Conservation (phyloP, 2,888 invertebrate genomes). For the Oasisia sp. region DNA sequence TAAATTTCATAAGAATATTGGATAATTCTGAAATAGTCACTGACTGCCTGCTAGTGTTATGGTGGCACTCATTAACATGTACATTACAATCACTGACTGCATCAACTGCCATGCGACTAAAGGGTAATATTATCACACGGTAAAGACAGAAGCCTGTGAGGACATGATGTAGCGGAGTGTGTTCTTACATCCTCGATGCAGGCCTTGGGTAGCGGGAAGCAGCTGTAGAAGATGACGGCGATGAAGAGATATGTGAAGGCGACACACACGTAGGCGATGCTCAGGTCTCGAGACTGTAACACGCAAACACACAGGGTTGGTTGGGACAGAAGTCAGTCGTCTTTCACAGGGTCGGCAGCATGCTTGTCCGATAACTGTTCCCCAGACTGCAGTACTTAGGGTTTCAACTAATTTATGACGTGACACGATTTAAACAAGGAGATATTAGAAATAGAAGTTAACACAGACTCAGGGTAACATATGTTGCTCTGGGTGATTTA, state of each 20-base stretch:
- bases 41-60: too few relatives aligned
- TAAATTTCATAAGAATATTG: too few relatives aligned
- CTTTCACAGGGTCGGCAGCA: not conserved
- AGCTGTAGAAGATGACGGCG: slow-evolving; percentile 82
- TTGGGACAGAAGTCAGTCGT: not conserved
- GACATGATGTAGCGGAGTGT: not conserved
- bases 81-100: not conserved
- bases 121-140: not conserved
- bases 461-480: slow-evolving; percentile 62
- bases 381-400: not conserved
- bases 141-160: not conserved
- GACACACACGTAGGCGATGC: slow-evolving; percentile 84
- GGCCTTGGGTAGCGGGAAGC: slow-evolving; percentile 85
- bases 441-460: too few relatives aligned
- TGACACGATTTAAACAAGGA: too few relatives aligned
- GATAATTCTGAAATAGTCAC: too few relatives aligned
- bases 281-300: slow-evolving; percentile 83
- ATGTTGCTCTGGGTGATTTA: slow-evolving; percentile 67
- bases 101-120: not conserved
- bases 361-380: not conserved
- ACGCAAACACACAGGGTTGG: not conserved
- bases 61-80: too few relatives aligned
- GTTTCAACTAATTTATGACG: too few relatives aligned
- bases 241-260: slow-evolving; percentile 84
- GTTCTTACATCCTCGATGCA: slow-evolving; percentile 91